Evolutionary conservation across 1,140 invertebrate species (phyloP), one percentile per base, ranked within the genome.

Genomic region (Tetramorium parvispinum): DNA sequence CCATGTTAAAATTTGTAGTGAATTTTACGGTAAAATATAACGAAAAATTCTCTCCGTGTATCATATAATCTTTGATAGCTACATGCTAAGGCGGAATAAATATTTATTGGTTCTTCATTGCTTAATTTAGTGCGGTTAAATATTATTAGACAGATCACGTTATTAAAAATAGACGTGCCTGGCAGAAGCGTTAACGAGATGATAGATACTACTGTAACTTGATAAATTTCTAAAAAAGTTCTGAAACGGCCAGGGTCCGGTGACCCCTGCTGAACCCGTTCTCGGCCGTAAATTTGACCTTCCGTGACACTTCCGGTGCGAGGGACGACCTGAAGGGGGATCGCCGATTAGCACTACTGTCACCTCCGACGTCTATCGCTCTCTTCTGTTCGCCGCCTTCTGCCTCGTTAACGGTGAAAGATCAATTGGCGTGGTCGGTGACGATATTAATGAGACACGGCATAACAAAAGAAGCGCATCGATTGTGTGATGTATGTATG

Each of bases 141-240:
- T 55, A 53, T 81, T 55, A 55, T 57, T 53, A 53, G 65, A 55
- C 3, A 21, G 6, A 66, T 16, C 1, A 13, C 49, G 27, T 68
- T 68, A 24, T 40, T 24, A 40, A 76, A 76, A 59, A 11, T 27
- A 65, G 3, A 49, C 1, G 13, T 73, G 21, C 16, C 11, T 46
- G 32, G 8, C 61, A 43, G 27, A 55, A 46, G 11, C n/a, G 66
- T 46, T 32, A 49, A 2, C 37, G 40, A 46, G 24, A 4, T 79
- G 85, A 68, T 57, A 46, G 24, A 85, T 81, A 81, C 81, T 65
- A 57, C 61, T 59, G 53, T 68, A 37, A 49, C 40, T 24, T 49
- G 24, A 86, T 86, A 82, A 86, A 86, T 73, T 73, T 68, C 40
- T 37, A 32, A 86, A 86, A 32, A 83, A 82, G 40, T 82, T 82